Percentiles rank a stretch among this genome's conserved stretches.
phyloP scores from a whole-genome alignment of 1,140 invertebrate species.

The Chironomus striatipennis region DNA sequence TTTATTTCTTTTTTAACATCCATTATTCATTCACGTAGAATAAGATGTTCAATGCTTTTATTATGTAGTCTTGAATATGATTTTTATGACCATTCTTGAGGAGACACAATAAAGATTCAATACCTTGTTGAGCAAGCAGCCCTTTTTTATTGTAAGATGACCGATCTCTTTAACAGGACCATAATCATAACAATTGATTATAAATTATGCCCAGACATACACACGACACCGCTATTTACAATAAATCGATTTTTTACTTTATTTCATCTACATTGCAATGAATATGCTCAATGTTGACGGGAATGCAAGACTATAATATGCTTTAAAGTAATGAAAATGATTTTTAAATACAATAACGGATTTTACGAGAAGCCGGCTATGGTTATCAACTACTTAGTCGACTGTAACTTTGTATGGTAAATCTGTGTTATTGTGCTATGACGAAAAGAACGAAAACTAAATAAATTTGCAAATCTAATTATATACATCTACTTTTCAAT shows the following conservation, averaged over 20 bases:
- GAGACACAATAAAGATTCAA: no score
- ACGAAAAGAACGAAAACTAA: background rate
- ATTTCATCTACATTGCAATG: no score
- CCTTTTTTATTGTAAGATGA: no score
- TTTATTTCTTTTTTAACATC: no score
- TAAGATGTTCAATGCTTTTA: no score
- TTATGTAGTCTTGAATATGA: no score
- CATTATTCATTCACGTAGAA: no score
- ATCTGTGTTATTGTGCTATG: conserved; percentile 1
- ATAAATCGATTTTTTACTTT: conserved; percentile 5
- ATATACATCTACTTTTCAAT: background rate
- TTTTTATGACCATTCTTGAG: no score
- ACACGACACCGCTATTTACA: background rate
- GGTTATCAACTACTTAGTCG: background rate
- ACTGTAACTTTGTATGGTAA: background rate
- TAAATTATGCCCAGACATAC: background rate
- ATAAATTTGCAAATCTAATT: conserved; percentile 4
- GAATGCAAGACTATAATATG: background rate
- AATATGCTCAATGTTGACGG: background rate
- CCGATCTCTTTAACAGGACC: no score
- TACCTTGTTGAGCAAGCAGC: no score
- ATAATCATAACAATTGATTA: background rate
- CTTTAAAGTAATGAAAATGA: background rate
- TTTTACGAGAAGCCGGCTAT: background rate
- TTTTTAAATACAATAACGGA: background rate